Conservation (phyloP, 2,113 vertebrate genomes). For the Calypte anna region DNA sequence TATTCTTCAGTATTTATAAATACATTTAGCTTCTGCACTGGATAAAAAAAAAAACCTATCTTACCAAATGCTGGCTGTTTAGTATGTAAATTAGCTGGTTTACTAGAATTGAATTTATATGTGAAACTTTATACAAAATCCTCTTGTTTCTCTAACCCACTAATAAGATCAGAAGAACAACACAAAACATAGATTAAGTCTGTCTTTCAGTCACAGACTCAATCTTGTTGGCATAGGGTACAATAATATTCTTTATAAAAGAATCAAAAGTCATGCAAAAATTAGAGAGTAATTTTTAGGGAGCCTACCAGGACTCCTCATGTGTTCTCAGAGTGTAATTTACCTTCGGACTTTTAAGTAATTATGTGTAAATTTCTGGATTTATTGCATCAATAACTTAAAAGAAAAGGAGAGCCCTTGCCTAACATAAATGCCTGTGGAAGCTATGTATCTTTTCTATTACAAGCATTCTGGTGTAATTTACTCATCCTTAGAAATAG, state of each 20-base stretch:
- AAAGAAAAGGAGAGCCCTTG: not conserved
- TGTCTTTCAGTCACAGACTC: slow-evolving; percentile 17
- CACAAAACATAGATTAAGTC: slow-evolving; percentile 63
- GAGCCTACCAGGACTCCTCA: not conserved
- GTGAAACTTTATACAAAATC: slow-evolving; percentile 52
- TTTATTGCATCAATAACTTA: slow-evolving; percentile 10
- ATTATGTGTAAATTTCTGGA: not conserved
- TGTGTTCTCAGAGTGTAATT: not conserved
- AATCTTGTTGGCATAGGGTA: not conserved
- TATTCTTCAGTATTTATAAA: slow-evolving; percentile 19
- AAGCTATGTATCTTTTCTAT: not conserved
- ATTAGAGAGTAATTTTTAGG: not conserved
- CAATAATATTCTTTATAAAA: not conserved
- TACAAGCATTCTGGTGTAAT: not conserved
- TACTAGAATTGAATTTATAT: slow-evolving; percentile 50
- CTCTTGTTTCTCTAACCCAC: slow-evolving; percentile 59
- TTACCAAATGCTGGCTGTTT: not conserved
- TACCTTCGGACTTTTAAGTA: slow-evolving; percentile 4
- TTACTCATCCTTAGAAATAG: slow-evolving; percentile 15
- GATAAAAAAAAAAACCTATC: not conserved
- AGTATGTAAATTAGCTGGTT: slow-evolving; percentile 45
- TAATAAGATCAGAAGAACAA: slow-evolving; percentile 63
- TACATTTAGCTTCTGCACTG: slow-evolving; percentile 14
- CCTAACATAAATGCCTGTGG: not conserved
- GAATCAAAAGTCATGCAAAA: not conserved